phyloP scores from a whole-genome alignment of 1,140 invertebrate species.

The Macrobrachium rosenbergii region DNA sequence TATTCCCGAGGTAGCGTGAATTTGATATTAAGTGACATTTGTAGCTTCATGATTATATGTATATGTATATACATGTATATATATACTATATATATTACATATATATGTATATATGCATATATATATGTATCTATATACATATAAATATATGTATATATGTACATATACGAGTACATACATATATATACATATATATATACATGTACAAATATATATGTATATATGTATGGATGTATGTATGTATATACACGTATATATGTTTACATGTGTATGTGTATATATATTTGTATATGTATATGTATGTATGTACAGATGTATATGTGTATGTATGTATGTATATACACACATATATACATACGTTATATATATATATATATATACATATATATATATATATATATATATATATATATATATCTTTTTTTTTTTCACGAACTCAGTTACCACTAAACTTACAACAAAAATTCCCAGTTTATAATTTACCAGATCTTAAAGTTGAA shows the following conservation, averaged over 20 bases:
- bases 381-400: not conserved
- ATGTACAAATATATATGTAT: too few species aligned
- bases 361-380: constrained; percentile 21
- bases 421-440: too few species aligned
- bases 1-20: too few species aligned
- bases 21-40: too few species aligned
- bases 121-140: constrained; percentile 6
- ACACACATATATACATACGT: not conserved
- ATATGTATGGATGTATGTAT: too few species aligned
- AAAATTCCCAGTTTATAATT: too few species aligned
- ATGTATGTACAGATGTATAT: constrained; percentile 14
- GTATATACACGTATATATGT: too few species aligned
- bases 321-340: constrained; percentile 2
- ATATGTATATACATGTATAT: too few species aligned
- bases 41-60: too few species aligned
- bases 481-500: too few species aligned
- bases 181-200: too few species aligned
- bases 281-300: not conserved
- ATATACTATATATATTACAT: not conserved
- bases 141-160: not conserved
- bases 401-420: not conserved
- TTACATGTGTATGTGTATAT: not conserved
- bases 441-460: too few species aligned
- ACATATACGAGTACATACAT: not conserved
- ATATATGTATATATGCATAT: not conserved